Evolutionary conservation across 2,888 invertebrate genomes (phyloP).

Genomic region (Oeneis ivallda): DNA sequence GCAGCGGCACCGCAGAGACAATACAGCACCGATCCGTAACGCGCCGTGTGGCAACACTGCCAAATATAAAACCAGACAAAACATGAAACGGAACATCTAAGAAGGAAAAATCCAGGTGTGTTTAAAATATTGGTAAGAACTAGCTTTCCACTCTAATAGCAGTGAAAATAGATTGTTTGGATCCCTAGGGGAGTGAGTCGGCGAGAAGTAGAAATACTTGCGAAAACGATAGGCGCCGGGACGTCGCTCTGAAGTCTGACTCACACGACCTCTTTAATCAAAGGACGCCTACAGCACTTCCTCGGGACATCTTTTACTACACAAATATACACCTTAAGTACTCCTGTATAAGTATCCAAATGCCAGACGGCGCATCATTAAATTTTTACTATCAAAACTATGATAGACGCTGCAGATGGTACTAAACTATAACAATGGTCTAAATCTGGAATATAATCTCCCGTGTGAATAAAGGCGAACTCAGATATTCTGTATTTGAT

Average conservation of each 20-base stretch:
- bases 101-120: constrained; percentile 8
- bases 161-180: constrained; percentile 57
- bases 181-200: constrained; percentile 48
- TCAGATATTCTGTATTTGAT: constrained; percentile 12
- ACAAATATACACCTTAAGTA: constrained; percentile 43
- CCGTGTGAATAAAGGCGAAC: constrained; percentile 28
- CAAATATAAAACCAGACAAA: neutral
- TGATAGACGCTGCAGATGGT: constrained; percentile 39
- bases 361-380: neutral
- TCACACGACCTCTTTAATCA: constrained; percentile 67
- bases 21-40: too few species aligned
- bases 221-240: constrained; percentile 63
- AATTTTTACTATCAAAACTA: constrained; percentile 24
- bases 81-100: neutral
- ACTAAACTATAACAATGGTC: constrained; percentile 38
- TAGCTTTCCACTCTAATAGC: constrained; percentile 31
- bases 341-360: constrained; percentile 10
- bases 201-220: constrained; percentile 49
- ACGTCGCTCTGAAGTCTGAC: constrained; percentile 59
- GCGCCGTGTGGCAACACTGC: too few species aligned
- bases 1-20: too few species aligned
- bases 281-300: constrained; percentile 48
- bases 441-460: constrained; percentile 39
- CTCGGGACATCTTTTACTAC: constrained; percentile 44
- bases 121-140: constrained; percentile 14